Evolutionary conservation across 2,113 vertebrate genomes (phyloP).

Genomic region (Brachyhypopomus gauderio): DNA sequence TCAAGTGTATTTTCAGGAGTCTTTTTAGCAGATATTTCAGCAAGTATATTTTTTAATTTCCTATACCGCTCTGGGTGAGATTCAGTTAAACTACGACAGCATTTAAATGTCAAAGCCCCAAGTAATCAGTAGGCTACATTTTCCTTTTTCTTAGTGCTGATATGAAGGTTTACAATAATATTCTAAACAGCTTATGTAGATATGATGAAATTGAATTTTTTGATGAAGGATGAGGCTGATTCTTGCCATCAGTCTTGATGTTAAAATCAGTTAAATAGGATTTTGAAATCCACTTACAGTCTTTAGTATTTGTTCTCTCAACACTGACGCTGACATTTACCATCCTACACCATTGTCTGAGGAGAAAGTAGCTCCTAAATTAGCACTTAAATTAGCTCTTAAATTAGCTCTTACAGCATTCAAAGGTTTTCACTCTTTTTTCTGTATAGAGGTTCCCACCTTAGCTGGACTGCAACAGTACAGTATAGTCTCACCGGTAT

Average conservation of each 20-base stretch:
- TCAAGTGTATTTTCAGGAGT: not conserved
- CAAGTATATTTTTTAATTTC: not conserved
- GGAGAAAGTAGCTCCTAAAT: not conserved
- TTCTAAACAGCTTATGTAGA: constrained; percentile 31
- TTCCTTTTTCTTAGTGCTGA: constrained; percentile 22
- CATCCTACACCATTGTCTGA: no score
- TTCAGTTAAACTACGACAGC: constrained; percentile 39
- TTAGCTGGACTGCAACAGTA: not conserved
- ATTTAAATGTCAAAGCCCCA: constrained; percentile 37
- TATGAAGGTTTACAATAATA: constrained; percentile 21
- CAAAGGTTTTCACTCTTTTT: not conserved
- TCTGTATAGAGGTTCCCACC: not conserved
- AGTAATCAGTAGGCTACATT: constrained; percentile 29
- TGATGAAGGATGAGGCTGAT: constrained; percentile 15
- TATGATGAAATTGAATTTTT: constrained; percentile 44
- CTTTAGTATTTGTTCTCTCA: not conserved
- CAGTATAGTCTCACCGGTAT: no score
- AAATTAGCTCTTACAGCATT: no score
- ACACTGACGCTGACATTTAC: no score
- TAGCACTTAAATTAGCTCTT: not conserved
- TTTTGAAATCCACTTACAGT: not conserved
- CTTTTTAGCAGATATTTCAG: constrained; percentile 3
- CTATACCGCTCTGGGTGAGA: not conserved
- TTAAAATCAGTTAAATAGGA: not conserved
- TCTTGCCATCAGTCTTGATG: constrained; percentile 25